These are phyloP conservation scores for Ferrisia virgata DNA, from an alignment of 2,888 invertebrate species.

Conservation along the genomic window DNA sequence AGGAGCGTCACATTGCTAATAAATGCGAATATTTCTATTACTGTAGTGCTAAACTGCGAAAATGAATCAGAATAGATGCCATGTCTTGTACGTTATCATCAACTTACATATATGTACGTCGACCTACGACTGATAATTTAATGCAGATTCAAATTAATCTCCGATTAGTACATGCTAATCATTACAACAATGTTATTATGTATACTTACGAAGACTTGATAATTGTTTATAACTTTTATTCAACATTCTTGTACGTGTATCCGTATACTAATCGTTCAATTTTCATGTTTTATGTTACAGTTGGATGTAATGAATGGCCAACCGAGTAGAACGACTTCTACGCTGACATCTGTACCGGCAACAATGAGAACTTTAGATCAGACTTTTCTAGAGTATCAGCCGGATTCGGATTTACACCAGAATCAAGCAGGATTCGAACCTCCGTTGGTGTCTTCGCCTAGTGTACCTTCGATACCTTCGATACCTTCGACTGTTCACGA, in stretches of 20 bases:
- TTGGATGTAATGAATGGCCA: constrained; percentile 55
- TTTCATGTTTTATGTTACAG: constrained; percentile 49
- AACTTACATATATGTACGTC: too few relatives aligned
- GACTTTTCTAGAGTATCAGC: constrained; percentile 71
- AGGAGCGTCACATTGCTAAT: too few relatives aligned
- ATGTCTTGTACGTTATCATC: too few relatives aligned
- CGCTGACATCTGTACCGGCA: constrained; percentile 73
- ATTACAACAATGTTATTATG: too few relatives aligned
- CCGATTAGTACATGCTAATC: too few relatives aligned
- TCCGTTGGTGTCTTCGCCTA: constrained; percentile 58
- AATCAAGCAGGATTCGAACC: constrained; percentile 93
- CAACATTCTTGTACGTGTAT: neutral
- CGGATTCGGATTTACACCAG: constrained; percentile 68
- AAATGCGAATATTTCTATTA: too few relatives aligned
- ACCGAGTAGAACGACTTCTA: constrained; percentile 88
- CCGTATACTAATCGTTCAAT: neutral
- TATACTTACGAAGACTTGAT: neutral
- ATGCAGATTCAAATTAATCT: too few relatives aligned
- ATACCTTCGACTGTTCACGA: neutral
- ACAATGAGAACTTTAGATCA: constrained; percentile 88
- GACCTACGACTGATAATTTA: too few relatives aligned
- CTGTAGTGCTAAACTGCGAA: too few relatives aligned
- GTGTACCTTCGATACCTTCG: neutral
- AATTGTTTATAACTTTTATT: neutral
- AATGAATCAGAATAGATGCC: too few relatives aligned